Evolutionary conservation across 1,140 invertebrate genomes (phyloP).

Genomic region (Telenomus remus): DNA sequence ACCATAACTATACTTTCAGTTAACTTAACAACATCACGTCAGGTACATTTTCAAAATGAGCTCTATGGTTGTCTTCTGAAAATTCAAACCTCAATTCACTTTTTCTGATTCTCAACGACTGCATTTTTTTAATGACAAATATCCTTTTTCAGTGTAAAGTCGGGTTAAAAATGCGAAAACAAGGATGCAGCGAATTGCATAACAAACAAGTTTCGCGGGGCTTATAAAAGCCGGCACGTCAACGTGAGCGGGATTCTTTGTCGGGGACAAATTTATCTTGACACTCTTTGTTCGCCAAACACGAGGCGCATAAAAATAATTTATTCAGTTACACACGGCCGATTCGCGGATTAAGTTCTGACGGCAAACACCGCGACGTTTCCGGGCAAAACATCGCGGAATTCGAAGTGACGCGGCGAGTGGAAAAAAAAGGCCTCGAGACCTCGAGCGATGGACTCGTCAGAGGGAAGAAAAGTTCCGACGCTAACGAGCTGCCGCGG

Average conservation of each 20-base stretch:
- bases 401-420: conserved; percentile 8
- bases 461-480: conserved; percentile 20
- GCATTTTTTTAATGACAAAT: too few relatives aligned
- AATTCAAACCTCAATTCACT: too few relatives aligned
- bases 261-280: conserved; percentile 33
- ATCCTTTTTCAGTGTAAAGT: too few relatives aligned
- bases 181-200: conserved; percentile 14
- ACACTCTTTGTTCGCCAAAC: conserved; percentile 25
- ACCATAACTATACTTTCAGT: too few relatives aligned
- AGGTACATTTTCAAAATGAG: too few relatives aligned
- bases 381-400: conserved; percentile 37
- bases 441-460: conserved; percentile 23
- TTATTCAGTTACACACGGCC: conserved; percentile 30
- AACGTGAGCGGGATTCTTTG: conserved; percentile 24
- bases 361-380: conserved; percentile 26
- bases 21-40: too few relatives aligned
- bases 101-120: too few relatives aligned
- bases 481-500: conserved; percentile 22
- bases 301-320: conserved; percentile 31
- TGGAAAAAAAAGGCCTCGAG: conserved; percentile 10
- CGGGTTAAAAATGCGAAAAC: conserved; percentile 11
- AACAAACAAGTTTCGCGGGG: too few relatives aligned
- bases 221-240: conserved; percentile 33
- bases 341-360: conserved; percentile 34
- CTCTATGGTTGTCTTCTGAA: too few relatives aligned